Evolutionary conservation across 2,888 invertebrate species (phyloP).

Genomic region (Sarcophaga subvicina): DNA sequence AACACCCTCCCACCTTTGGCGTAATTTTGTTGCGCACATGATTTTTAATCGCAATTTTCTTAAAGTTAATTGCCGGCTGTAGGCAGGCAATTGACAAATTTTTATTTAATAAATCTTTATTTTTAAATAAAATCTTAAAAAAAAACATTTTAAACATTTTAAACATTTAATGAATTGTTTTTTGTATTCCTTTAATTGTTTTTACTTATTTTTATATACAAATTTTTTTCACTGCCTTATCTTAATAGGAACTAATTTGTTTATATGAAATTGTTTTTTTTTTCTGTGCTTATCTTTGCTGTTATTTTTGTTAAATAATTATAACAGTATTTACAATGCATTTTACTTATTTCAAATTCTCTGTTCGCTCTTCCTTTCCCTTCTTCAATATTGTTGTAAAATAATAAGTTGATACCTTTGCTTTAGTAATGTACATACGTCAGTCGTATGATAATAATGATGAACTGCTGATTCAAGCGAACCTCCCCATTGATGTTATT

Average conservation of each 20-base stretch:
- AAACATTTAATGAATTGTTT: not conserved
- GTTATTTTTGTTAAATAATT: conserved; percentile 1
- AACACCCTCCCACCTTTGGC: no score
- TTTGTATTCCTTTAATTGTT: conserved; percentile 1
- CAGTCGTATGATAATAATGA: conserved; percentile 39
- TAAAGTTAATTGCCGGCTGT: no score
- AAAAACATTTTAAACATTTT: not conserved
- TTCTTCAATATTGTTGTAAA: not conserved
- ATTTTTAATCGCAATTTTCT: no score
- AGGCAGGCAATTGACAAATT: no score
- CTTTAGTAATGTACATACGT: no score
- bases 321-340: conserved; percentile 17
- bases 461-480: not conserved
- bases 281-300: conserved; percentile 23
- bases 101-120: no score
- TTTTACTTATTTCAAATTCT: not conserved
- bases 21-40: no score
- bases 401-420: no score
- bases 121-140: no score
- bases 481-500: no score
- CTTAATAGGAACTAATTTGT: conserved; percentile 42
- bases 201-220: conserved; percentile 4
- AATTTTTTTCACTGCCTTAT: conserved; percentile 26
- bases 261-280: not conserved
- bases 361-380: not conserved